Base-by-base conservation (phyloP, 2,888 invertebrate species). In the Camponotus fellah region DNA sequence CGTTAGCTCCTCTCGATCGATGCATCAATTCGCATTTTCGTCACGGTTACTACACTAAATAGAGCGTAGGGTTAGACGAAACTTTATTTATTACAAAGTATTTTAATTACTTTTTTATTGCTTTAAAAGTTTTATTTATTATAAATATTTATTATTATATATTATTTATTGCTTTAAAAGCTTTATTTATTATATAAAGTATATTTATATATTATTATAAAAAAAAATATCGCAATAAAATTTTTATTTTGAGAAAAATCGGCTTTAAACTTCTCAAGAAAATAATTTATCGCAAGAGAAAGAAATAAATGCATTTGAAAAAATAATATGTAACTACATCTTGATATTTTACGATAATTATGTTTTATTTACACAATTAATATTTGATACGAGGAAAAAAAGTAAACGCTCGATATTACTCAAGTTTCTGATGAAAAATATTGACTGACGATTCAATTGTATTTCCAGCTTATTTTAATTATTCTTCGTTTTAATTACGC, bases 1-100 rank as follows among this genome's bases (percentile, higher is more conserved):
- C 84, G 76, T 77, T 79, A 71, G 53, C 71, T 56, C 76, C 72
- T 53, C 68, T 71, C 76, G 58, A 40, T 75, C 80, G 37, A 58
- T 72, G 58, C 80, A 68, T 77, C 71, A 49, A 10, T 49, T 69
- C 21, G 53, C 49, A 21, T 21, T 56, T 43, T 17, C n/a, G 21
- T 79, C 64, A 76, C 64, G 37, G 34, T 79, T 34, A 14, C 56
- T 60, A 21, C 34, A 14, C 37, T 40, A 64, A 76, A 40, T 53
- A 37, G 5, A 9, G 6, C 6, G 10, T 40, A 37, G 21, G 66
- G 6, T 14, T 56, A 32, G 5, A 37, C 5, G 0, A 2, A 32
- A n/a, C n/a, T n/a, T 58, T 32, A 69, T 79, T 69, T 26, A 53
- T n/a, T 6, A 3, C 17, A 53, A n/a, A 53, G 0, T 26, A 56